Conservation (phyloP, 2,113 vertebrate genomes). For the Herpailurus yagouaroundi region DNA sequence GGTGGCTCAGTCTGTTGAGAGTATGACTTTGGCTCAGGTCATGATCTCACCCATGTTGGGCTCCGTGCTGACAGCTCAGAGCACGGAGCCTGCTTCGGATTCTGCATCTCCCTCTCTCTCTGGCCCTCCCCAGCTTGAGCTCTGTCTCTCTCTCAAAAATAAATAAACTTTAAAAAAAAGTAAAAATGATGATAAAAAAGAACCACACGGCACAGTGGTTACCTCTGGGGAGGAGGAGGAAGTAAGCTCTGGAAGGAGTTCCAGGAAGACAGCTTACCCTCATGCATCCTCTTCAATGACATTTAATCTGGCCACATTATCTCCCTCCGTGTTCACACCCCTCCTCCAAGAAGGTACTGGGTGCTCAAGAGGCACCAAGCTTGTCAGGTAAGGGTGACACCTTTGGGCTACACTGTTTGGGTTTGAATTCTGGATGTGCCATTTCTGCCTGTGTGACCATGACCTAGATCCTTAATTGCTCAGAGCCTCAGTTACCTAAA, state of each 20-base stretch:
- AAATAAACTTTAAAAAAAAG: no score
- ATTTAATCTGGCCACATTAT: accelerated
- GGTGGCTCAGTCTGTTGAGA: no score
- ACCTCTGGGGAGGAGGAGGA: neutral
- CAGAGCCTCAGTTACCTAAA: neutral
- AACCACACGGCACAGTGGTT: neutral
- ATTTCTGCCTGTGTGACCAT: neutral
- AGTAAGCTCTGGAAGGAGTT: neutral
- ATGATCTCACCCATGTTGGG: no score
- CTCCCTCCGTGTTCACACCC: no score
- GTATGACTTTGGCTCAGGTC: no score
- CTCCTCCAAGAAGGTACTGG: neutral
- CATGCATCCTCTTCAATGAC: accelerated
- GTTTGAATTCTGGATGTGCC: neutral
- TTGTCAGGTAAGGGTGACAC: neutral
- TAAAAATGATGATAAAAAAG: neutral
- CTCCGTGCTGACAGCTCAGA: no score
- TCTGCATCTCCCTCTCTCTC: no score
- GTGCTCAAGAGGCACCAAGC: neutral
- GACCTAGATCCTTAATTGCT: neutral
- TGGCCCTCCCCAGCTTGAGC: no score
- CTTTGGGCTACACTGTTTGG: neutral
- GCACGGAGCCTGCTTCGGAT: no score
- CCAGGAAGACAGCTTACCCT: neutral
- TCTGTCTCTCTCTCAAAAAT: no score